Percentiles rank a stretch among this genome's conserved stretches.
Evolutionary conservation across 2,113 vertebrate species (phyloP).

Genomic region (Puffinus mauretanicus): DNA sequence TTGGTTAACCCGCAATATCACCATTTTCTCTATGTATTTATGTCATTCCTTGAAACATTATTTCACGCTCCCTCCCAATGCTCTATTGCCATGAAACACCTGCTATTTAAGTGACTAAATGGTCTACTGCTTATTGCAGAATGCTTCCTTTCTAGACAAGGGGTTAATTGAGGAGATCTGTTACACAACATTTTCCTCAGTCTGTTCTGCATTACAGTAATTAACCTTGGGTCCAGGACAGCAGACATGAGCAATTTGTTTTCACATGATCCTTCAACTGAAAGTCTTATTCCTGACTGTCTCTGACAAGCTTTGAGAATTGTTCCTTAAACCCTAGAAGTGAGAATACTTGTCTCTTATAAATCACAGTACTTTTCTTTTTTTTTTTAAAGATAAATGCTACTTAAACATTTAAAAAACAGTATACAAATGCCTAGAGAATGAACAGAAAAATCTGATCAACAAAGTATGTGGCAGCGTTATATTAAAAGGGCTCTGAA

Average conservation of each 20-base stretch:
- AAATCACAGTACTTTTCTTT: neutral
- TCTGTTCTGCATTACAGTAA: neutral
- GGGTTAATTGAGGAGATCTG: slow-evolving; percentile 7
- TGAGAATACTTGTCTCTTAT: neutral
- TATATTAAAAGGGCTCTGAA: neutral
- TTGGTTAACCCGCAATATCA: neutral
- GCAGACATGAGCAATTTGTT: neutral
- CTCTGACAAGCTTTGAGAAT: neutral
- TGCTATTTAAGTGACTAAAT: neutral
- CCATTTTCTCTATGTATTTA: neutral
- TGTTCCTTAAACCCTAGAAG: neutral
- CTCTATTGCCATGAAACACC: neutral
- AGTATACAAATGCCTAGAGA: neutral
- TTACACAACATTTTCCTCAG: neutral
- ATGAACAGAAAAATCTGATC: neutral
- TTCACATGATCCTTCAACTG: neutral
- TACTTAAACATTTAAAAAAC: neutral
- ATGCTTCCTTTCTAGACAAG: neutral
- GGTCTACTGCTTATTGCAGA: neutral
- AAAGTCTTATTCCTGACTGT: neutral
- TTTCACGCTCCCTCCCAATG: neutral
- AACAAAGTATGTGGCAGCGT: neutral
- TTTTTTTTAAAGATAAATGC: neutral
- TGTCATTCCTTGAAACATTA: neutral
- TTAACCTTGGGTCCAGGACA: slow-evolving; percentile 30